Percentiles rank a stretch among this genome's conserved stretches.
Conservation (phyloP, 2,113 vertebrate genomes). For the Leiothrix lutea region DNA sequence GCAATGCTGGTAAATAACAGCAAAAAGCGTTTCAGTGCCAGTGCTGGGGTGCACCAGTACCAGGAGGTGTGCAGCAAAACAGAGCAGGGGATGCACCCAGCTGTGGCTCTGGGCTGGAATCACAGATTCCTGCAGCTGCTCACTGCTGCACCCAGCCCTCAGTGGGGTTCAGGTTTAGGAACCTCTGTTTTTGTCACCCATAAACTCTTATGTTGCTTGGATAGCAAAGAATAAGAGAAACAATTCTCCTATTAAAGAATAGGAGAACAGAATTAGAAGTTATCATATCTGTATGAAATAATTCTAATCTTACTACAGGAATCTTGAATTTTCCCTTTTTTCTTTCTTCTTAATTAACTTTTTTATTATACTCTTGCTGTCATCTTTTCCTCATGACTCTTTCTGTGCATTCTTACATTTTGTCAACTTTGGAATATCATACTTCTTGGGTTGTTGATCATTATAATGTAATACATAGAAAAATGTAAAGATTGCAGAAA, state of each 20-base stretch:
- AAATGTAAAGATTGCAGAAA: not conserved
- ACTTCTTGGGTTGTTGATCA: not conserved
- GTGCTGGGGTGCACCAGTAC: not conserved
- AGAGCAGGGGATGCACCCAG: not conserved
- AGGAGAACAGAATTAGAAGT: not conserved
- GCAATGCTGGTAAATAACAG: not conserved
- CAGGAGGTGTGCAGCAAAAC: not conserved
- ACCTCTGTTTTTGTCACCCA: not conserved
- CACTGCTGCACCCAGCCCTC: not conserved
- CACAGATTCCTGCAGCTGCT: not conserved
- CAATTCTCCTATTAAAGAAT: not conserved
- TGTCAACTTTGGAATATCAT: not conserved
- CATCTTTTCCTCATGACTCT: not conserved
- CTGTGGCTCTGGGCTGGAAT: not conserved
- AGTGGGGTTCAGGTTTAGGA: not conserved
- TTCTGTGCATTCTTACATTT: not conserved
- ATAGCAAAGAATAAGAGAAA: not conserved
- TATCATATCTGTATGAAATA: accelerated
- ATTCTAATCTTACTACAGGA: not conserved
- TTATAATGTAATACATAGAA: not conserved
- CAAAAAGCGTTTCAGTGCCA: not conserved
- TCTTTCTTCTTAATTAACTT: no score
- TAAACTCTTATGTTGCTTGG: not conserved
- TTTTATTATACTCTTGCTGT: no score
- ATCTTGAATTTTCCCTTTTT: no score